phyloP scores from a whole-genome alignment of 2,888 invertebrate genomes.

The Synergus japonicus region DNA sequence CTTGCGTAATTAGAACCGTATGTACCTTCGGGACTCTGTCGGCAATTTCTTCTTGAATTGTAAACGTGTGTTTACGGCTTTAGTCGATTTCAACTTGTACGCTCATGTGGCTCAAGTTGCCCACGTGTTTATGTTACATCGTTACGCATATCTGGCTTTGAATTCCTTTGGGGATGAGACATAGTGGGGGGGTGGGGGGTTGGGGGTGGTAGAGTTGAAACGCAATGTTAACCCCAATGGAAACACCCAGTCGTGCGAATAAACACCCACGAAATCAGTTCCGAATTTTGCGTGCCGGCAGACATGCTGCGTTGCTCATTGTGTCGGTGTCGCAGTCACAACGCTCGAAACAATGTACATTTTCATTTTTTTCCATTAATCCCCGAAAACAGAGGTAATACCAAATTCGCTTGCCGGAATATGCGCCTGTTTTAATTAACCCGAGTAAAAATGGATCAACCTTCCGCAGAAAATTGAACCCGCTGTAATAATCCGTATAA shows the following conservation, averaged over 20 bases:
- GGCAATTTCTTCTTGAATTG: slow-evolving; percentile 33
- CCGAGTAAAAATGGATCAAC: background rate
- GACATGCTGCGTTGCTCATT: slow-evolving; percentile 9
- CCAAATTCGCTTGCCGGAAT: slow-evolving; percentile 6
- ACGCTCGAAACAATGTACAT: background rate
- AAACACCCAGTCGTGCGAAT: slow-evolving; percentile 44
- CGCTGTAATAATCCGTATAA: background rate
- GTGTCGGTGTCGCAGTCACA: slow-evolving; percentile 1
- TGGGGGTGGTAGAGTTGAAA: slow-evolving; percentile 25
- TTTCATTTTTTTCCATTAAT: slow-evolving; percentile 6
- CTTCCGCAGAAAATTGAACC: background rate
- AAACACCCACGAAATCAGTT: slow-evolving; percentile 35
- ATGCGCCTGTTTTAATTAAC: slow-evolving; percentile 6
- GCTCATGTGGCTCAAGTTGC: slow-evolving; percentile 15
- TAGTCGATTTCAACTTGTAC: slow-evolving; percentile 26
- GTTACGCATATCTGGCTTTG: slow-evolving; percentile 38
- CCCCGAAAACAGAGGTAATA: background rate
- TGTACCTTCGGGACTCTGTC: slow-evolving; percentile 10
- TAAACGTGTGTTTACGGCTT: slow-evolving; percentile 29
- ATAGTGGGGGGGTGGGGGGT: slow-evolving; percentile 6
- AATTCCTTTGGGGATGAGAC: slow-evolving; percentile 7
- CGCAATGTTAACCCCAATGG: slow-evolving; percentile 40
- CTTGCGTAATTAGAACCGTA: slow-evolving; percentile 27
- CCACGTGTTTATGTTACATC: slow-evolving; percentile 33
- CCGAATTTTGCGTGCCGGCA: slow-evolving; percentile 33